Conservation (phyloP, 53 echinoderm and acorn worm species). For the Luidia sarsii region DNA sequence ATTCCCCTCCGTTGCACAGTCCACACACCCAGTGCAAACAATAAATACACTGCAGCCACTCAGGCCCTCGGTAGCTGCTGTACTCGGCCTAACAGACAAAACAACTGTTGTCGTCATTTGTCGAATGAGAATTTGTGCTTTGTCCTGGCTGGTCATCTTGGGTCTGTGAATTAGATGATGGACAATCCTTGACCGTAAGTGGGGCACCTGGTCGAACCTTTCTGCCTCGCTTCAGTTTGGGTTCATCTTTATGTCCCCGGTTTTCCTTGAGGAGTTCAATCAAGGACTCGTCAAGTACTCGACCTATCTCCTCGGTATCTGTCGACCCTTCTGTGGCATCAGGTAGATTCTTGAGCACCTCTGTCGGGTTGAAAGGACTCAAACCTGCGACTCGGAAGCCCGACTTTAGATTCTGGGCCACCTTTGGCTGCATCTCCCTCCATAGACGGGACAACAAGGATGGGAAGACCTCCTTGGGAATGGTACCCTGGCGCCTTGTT, state of each 20-base stretch:
- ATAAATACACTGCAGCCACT: constrained; percentile 55
- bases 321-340: not conserved
- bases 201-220: too few relatives aligned
- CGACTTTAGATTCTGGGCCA: constrained; percentile 5
- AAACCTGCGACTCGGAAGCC: constrained; percentile 14
- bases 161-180: too few relatives aligned
- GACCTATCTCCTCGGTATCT: constrained; percentile 29
- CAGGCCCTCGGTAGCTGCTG: constrained; percentile 28
- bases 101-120: constrained; percentile 23
- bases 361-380: constrained; percentile 17
- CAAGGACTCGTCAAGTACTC: constrained; percentile 7
- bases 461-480: constrained; percentile 30
- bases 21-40: constrained; percentile 58
- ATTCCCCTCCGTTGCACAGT: constrained; percentile 46
- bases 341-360: constrained; percentile 19
- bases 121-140: not conserved
- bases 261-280: too few relatives aligned
- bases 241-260: not conserved
- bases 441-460: constrained; percentile 8
- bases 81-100: constrained; percentile 44
- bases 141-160: too few relatives aligned
- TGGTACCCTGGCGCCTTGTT: constrained; percentile 14
- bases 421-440: not conserved
- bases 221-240: not conserved
- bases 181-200: too few relatives aligned